phyloP scores from a whole-genome alignment of 2,888 invertebrate genomes.

The Frankliniella fusca region DNA sequence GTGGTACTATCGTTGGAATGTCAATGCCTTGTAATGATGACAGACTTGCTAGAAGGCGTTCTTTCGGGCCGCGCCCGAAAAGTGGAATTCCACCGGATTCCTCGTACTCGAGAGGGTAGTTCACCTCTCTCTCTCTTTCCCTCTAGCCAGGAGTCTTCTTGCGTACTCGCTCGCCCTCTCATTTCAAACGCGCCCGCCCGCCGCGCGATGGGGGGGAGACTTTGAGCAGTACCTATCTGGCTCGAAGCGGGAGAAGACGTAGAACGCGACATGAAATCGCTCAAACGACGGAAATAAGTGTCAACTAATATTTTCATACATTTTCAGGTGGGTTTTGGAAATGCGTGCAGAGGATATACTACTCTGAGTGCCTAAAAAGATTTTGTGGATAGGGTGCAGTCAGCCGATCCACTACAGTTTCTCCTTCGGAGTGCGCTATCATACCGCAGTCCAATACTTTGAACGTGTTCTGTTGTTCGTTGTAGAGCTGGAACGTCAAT shows the following conservation, averaged over 20 bases:
- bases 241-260: no score
- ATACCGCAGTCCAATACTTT: background rate
- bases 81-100: background rate
- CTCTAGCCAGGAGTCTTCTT: no score
- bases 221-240: no score
- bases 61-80: background rate
- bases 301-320: no score
- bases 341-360: no score
- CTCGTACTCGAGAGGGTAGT: background rate
- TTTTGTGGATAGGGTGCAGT: background rate
- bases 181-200: no score
- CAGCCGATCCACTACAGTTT: background rate
- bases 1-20: slow-evolving; percentile 4
- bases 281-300: no score
- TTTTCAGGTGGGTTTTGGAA: no score
- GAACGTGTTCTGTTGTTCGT: background rate
- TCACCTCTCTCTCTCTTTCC: background rate
- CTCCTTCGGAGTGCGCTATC: background rate
- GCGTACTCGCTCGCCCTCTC: no score
- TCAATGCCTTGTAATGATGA: slow-evolving; percentile 14
- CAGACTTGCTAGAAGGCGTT: slow-evolving; percentile 19
- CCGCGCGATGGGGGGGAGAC: background rate
- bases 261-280: no score
- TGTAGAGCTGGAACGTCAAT: background rate
- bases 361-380: no score